phyloP scores from a whole-genome alignment of 2,888 invertebrate genomes.

The Miltochrista miniata region DNA sequence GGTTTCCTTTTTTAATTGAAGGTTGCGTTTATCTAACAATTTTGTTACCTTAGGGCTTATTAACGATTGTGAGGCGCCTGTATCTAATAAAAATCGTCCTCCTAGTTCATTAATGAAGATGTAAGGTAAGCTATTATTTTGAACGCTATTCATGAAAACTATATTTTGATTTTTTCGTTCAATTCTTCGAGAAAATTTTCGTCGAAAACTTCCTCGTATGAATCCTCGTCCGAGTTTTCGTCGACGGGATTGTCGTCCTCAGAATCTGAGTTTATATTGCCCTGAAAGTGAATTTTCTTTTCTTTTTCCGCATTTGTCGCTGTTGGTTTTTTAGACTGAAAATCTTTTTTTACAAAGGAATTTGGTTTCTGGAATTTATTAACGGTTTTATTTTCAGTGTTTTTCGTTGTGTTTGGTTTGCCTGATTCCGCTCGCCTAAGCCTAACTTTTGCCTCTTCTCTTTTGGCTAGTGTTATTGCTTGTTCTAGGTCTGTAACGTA shows the following conservation, averaged over 20 bases:
- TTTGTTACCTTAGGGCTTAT: conserved; percentile 21
- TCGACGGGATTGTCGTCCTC: background rate
- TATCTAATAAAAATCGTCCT: conserved; percentile 34
- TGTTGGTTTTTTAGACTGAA: background rate
- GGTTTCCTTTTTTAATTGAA: conserved; percentile 33
- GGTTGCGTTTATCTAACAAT: conserved; percentile 3
- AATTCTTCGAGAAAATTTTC: conserved; percentile 22
- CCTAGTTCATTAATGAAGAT: conserved; percentile 27
- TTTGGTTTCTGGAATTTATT: background rate
- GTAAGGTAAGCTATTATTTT: conserved; percentile 17
- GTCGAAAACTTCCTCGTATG: conserved; percentile 5
- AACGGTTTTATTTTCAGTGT: background rate
- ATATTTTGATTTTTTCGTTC: conserved; percentile 8
- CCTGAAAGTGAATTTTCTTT: conserved; percentile 12
- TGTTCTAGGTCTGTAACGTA: conserved; percentile 21
- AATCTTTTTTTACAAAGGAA: background rate
- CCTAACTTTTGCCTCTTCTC: conserved; percentile 26
- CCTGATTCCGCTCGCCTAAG: background rate
- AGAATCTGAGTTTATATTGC: background rate
- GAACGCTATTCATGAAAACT: conserved; percentile 18
- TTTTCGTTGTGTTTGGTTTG: background rate
- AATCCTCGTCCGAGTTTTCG: background rate
- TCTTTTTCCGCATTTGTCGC: background rate
- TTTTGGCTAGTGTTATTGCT: conserved; percentile 29
- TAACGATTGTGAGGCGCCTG: conserved; percentile 30